Conservation (phyloP, 1,140 invertebrate species). For the Nasonia longicornis region DNA sequence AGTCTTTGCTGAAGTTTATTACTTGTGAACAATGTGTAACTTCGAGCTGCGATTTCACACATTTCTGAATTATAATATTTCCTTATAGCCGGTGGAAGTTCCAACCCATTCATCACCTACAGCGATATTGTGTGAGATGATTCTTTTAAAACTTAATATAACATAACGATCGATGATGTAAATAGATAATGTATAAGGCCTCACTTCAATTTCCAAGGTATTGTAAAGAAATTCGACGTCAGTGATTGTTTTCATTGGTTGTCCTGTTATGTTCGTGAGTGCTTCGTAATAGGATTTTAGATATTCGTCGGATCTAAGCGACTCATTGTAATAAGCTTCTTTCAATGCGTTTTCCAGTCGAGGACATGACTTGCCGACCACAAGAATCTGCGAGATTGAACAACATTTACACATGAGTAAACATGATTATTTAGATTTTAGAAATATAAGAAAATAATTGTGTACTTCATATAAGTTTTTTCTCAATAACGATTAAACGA, state of each 20-base stretch:
- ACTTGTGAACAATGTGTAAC: constrained; percentile 79
- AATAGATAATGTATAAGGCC: constrained; percentile 57
- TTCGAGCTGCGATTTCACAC: constrained; percentile 74
- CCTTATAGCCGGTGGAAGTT: constrained; percentile 79
- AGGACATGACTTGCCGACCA: constrained; percentile 75
- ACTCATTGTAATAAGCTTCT: constrained; percentile 67
- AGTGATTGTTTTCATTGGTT: constrained; percentile 74
- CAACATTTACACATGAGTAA: too few relatives aligned
- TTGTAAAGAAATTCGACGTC: constrained; percentile 82
- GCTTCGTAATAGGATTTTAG: constrained; percentile 71
- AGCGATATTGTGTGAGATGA: background rate
- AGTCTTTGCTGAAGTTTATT: constrained; percentile 79
- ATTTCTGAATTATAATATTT: constrained; percentile 79
- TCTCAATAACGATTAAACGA: too few relatives aligned
- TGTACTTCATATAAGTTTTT: too few relatives aligned
- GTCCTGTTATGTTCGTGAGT: constrained; percentile 75
- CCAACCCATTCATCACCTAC: constrained; percentile 68
- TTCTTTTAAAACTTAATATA: background rate
- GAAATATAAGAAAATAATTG: too few relatives aligned
- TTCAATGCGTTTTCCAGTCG: constrained; percentile 72
- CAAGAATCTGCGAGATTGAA: constrained; percentile 38
- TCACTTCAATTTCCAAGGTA: constrained; percentile 78
- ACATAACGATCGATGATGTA: constrained; percentile 46
- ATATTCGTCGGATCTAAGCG: constrained; percentile 37
- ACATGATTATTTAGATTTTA: too few relatives aligned